A percentile compares a stretch with the other conserved stretches of the same genome.
Conservation (phyloP, 2,888 invertebrate genomes). For the Volucella inflata region DNA sequence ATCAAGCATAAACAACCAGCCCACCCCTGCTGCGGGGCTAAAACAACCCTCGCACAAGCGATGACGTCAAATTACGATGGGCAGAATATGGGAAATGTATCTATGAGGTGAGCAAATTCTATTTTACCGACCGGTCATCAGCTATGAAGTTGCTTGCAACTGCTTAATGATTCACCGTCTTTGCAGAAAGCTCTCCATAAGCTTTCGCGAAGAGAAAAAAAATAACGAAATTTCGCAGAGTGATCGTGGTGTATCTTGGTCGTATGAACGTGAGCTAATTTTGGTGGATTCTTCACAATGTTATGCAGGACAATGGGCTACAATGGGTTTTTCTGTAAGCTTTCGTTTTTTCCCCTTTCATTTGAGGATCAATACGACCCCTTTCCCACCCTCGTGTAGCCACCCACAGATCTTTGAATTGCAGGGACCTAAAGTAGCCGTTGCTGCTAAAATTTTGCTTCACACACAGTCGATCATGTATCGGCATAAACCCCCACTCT, state of each 20-base stretch:
- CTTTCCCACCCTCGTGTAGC: slow-evolving; percentile 14
- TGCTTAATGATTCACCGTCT: slow-evolving; percentile 10
- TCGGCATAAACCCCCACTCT: slow-evolving; percentile 41
- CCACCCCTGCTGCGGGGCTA: slow-evolving; percentile 33
- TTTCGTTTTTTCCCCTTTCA: slow-evolving; percentile 17
- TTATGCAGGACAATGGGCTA: slow-evolving; percentile 52
- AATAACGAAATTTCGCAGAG: slow-evolving; percentile 30
- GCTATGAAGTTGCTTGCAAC: not conserved
- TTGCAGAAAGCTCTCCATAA: slow-evolving; percentile 58
- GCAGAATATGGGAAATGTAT: slow-evolving; percentile 30
- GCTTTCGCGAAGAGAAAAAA: slow-evolving; percentile 3
- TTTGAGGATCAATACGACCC: slow-evolving; percentile 27
- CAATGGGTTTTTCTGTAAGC: slow-evolving; percentile 37
- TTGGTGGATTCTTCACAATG: slow-evolving; percentile 50
- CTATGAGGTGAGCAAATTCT: slow-evolving; percentile 54
- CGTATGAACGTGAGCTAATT: slow-evolving; percentile 34
- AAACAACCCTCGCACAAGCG: slow-evolving; percentile 34
- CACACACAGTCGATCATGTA: not conserved
- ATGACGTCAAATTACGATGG: slow-evolving; percentile 38
- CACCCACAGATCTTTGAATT: not conserved
- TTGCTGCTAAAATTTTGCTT: slow-evolving; percentile 23
- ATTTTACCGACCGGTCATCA: not conserved
- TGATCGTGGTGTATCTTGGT: slow-evolving; percentile 5
- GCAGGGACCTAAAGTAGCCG: not conserved
- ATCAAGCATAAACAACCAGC: not conserved